Percentiles rank a stretch among this genome's conserved stretches.
phyloP scores from a whole-genome alignment of 2,797 vertebrate genomes.

The Anomalospiza imberbis region DNA sequence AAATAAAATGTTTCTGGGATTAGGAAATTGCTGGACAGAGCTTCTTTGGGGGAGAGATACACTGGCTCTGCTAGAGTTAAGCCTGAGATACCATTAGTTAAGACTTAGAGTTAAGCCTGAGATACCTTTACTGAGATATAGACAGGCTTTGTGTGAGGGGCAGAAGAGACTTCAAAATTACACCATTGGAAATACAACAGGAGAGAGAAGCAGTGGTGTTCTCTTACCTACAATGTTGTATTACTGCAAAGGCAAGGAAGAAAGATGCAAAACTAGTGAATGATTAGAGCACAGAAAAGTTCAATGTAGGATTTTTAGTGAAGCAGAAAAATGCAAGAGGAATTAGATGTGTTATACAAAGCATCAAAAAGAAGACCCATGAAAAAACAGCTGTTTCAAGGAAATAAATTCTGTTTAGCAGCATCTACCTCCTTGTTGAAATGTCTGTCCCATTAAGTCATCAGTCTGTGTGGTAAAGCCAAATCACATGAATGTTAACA shows the following conservation, averaged over 20 bases:
- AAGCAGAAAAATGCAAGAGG: background rate
- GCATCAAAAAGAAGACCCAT: background rate
- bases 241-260: background rate
- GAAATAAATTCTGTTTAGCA: constrained; percentile 3
- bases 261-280: background rate
- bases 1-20: background rate
- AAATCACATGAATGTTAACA: constrained; percentile 36
- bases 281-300: background rate
- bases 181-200: background rate
- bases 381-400: background rate
- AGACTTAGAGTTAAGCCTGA: no score
- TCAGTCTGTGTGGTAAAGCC: constrained; percentile 3
- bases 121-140: background rate
- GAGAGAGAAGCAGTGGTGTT: background rate
- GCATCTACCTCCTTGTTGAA: constrained; percentile 13
- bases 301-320: background rate
- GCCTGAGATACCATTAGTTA: background rate
- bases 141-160: background rate
- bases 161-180: background rate
- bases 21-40: background rate
- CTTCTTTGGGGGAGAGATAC: background rate
- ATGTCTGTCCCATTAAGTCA: constrained; percentile 28
- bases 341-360: background rate
- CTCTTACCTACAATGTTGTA: background rate
- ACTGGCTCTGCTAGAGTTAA: background rate